phyloP scores from a whole-genome alignment of 2,113 vertebrate genomes.

The Fregata magnificens region DNA sequence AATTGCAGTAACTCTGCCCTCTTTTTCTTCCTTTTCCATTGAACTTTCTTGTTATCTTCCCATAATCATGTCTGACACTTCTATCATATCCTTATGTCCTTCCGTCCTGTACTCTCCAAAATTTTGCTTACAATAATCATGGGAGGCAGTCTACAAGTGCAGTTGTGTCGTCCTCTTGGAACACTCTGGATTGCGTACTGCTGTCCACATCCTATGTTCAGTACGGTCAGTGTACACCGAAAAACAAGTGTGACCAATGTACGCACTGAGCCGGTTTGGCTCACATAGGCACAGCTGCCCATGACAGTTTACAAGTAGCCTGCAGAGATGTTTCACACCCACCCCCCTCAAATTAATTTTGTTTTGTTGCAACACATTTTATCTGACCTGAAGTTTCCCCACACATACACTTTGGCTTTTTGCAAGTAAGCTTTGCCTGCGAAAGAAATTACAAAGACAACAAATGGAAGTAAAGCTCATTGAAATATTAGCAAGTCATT shows the following conservation, averaged over 20 bases:
- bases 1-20: not conserved
- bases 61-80: not conserved
- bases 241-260: not conserved
- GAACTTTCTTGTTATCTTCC: not conserved
- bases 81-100: not conserved
- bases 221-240: not conserved
- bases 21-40: not conserved
- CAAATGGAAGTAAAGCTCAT: not conserved
- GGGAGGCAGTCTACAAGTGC: not conserved
- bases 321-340: not conserved
- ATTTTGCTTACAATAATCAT: not conserved
- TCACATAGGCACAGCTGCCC: not conserved
- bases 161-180: not conserved
- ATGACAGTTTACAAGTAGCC: not conserved
- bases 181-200: not conserved
- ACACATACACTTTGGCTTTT: not conserved
- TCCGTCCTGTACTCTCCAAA: not conserved
- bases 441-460: not conserved
- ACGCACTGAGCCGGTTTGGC: not conserved
- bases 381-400: not conserved
- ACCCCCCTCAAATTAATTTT: not conserved
- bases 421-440: not conserved
- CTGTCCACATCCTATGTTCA: not conserved
- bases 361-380: not conserved
- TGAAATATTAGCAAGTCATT: not conserved